A percentile compares a stretch with the other conserved stretches of the same genome.
Conservation (phyloP, 2,113 vertebrate genomes). For the Indicator indicator region DNA sequence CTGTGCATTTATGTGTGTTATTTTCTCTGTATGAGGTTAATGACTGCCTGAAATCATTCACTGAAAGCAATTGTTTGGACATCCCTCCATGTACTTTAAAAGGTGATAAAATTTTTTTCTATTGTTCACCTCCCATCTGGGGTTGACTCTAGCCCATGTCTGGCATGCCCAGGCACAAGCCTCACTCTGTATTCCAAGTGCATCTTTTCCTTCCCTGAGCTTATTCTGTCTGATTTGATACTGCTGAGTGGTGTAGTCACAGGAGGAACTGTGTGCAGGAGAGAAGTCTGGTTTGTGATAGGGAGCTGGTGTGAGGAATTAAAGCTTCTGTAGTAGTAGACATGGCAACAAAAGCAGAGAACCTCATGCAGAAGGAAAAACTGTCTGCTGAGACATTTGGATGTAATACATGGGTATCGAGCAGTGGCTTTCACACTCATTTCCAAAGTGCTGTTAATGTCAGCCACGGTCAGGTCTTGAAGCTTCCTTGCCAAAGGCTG, state of each 20-base stretch:
- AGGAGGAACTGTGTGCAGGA: not conserved
- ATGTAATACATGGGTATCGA: not conserved
- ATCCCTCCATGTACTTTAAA: not conserved
- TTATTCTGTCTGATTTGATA: not conserved
- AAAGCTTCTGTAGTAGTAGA: not conserved
- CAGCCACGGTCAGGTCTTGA: not conserved
- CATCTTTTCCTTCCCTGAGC: not conserved
- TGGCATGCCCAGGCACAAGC: not conserved
- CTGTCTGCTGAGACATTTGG: not conserved
- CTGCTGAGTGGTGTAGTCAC: not conserved
- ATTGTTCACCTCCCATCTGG: conserved; percentile 1
- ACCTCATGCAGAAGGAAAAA: not conserved
- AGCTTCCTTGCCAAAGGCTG: not conserved
- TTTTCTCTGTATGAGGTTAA: not conserved
- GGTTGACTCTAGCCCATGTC: not conserved
- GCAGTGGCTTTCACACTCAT: not conserved
- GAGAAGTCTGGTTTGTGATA: not conserved
- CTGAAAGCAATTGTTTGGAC: not conserved
- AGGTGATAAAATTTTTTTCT: not conserved
- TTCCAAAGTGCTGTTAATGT: not conserved
- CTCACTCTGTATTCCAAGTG: not conserved
- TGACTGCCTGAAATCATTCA: not conserved
- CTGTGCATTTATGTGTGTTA: not conserved
- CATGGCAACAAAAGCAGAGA: not conserved
- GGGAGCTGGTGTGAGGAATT: not conserved